Evolutionary conservation across 2,888 invertebrate species (phyloP).

Genomic region (Liposcelis brunnea): DNA sequence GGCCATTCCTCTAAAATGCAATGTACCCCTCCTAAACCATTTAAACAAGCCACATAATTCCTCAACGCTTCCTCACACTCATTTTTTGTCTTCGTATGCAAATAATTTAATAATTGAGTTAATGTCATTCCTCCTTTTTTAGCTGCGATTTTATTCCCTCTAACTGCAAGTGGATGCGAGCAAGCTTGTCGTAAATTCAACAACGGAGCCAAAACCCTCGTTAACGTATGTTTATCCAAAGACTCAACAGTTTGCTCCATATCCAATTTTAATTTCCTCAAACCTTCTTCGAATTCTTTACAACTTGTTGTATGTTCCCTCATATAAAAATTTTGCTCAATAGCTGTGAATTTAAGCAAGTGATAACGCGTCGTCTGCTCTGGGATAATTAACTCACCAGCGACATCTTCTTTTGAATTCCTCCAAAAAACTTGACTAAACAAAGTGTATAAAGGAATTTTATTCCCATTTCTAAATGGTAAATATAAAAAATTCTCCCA

Average conservation of each 20-base stretch:
- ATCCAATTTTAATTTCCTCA: conserved; percentile 23
- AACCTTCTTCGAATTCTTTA: conserved; percentile 28
- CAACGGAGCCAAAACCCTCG: conserved; percentile 40
- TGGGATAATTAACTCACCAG: neutral
- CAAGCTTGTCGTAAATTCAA: conserved; percentile 50
- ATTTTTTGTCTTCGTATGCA: conserved; percentile 39
- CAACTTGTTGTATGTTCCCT: neutral
- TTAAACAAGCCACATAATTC: conserved; percentile 41
- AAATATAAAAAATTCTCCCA: conserved; percentile 34
- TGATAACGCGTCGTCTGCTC: neutral
- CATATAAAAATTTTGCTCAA: conserved; percentile 5
- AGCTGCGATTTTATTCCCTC: neutral
- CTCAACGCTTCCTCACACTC: conserved; percentile 47
- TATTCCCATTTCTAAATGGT: conserved; percentile 31
- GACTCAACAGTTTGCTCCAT: conserved; percentile 23
- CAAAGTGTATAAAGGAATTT: conserved; percentile 31
- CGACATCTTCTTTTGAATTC: neutral
- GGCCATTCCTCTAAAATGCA: conserved; percentile 34
- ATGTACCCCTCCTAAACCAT: conserved; percentile 47
- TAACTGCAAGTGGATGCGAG: conserved; percentile 10
- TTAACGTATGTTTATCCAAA: conserved; percentile 29
- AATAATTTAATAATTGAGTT: conserved; percentile 43
- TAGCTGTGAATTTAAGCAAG: neutral
- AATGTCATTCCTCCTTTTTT: conserved; percentile 32
- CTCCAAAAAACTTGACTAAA: conserved; percentile 28